Evolutionary conservation across 2,888 invertebrate species (phyloP).

Genomic region (Amphipoea oculea): DNA sequence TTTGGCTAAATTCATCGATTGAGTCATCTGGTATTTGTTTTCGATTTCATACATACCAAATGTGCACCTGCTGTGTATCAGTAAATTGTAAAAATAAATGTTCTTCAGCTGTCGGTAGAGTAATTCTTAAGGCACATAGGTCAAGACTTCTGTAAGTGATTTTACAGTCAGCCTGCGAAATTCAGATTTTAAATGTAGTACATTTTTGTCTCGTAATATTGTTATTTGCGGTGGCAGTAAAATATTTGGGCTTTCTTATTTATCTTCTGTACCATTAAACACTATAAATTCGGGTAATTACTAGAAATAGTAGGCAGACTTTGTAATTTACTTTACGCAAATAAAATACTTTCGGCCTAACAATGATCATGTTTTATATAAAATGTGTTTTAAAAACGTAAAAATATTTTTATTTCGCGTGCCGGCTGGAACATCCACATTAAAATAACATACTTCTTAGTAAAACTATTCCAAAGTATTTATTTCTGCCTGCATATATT

Average conservation of each 20-base stretch:
- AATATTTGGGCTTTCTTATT: background rate
- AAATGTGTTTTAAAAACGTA: background rate
- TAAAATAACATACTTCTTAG: slow-evolving; percentile 24
- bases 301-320: background rate
- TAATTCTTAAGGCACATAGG: background rate
- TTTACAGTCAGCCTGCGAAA: background rate
- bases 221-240: background rate
- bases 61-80: slow-evolving; percentile 44
- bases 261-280: background rate
- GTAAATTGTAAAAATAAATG: slow-evolving; percentile 38
- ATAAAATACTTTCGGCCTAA: background rate
- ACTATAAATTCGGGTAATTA: background rate
- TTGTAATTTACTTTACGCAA: background rate
- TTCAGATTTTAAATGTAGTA: background rate
- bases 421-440: background rate
- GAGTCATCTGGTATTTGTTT: slow-evolving; percentile 66
- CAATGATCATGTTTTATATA: background rate
- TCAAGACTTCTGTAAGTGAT: slow-evolving; percentile 4
- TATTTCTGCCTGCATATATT: slow-evolving; percentile 29
- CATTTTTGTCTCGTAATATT: background rate
- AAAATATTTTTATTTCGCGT: slow-evolving; percentile 1
- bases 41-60: slow-evolving; percentile 40
- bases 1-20: slow-evolving; percentile 59
- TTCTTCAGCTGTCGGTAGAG: slow-evolving; percentile 2
- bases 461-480: slow-evolving; percentile 20